These are phyloP conservation scores for Oedothorax gibbosus DNA, from an alignment of 1,140 invertebrate species.

Conservation along the genomic window DNA sequence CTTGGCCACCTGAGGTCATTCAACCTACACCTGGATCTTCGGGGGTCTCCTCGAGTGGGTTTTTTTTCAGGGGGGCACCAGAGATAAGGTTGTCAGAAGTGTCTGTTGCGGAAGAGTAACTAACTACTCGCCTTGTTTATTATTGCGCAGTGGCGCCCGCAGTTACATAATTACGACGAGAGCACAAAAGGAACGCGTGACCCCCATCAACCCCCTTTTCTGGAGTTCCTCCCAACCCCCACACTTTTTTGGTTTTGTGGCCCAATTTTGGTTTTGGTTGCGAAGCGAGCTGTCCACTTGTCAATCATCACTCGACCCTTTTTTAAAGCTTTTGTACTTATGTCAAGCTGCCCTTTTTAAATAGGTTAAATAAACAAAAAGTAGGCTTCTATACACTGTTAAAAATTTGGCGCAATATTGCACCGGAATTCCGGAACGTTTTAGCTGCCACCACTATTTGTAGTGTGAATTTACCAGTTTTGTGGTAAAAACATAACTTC, in stretches of 20 bases:
- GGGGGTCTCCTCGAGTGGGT: conserved; percentile 44
- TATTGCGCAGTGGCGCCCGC: conserved; percentile 27
- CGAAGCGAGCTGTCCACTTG: too few species aligned
- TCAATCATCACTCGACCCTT: too few species aligned
- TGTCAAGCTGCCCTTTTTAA: too few species aligned
- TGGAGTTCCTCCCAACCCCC: conserved; percentile 1
- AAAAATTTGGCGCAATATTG: too few species aligned
- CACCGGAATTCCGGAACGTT: too few species aligned
- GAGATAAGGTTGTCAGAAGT: conserved; percentile 56
- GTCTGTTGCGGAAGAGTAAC: conserved; percentile 53
- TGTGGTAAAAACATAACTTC: too few species aligned
- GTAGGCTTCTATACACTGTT: too few species aligned
- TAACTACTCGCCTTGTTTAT: conserved; percentile 40
- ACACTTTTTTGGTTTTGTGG: neutral
- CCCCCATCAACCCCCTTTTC: neutral
- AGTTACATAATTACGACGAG: conserved; percentile 47
- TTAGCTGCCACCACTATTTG: too few species aligned
- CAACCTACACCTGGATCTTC: conserved; percentile 48
- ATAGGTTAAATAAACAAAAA: too few species aligned
- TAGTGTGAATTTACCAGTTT: too few species aligned
- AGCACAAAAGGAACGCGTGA: conserved; percentile 19
- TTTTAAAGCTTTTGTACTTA: too few species aligned
- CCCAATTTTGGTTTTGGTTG: too few species aligned
- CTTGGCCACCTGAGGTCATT: conserved; percentile 53
- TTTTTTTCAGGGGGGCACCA: conserved; percentile 5